Evolutionary conservation across 2,888 invertebrate species (phyloP), one percentile per base, ranked within the genome.

Genomic region (Panzeria rudis): DNA sequence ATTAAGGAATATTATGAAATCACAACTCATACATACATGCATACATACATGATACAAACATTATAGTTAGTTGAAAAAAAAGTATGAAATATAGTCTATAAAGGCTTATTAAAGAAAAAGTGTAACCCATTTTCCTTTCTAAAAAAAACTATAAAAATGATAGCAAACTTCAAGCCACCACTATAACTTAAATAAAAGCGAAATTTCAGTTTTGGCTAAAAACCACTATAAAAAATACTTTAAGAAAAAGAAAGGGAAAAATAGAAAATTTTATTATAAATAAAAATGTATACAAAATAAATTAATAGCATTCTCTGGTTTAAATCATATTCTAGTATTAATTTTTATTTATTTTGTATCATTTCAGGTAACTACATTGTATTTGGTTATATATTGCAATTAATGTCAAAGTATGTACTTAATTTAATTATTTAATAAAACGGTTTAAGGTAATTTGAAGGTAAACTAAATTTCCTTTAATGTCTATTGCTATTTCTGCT

Each of bases 381-480:
- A n/a, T 56, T 47, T 17, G 35, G 20, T 17, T 38, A 17, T 52
- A 35, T 52, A 17, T 52, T 11, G 7, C 50, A 71, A 71, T 52
- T 78, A 61, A 64, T 59, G 77, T 25, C 61, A 59, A n/a, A n/a
- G n/a, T n/a, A 66, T 64, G 52, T 35, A 17, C 11, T 7, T 41
- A n/a, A 52, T 61, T 79, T 64, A 75, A 64, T 64, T 79, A 56
- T 29, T 25, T 41, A 15, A 25, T 35, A 69, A 29, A 44, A 7
- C 20, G 54, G 6, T 13, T 76, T 73, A 23, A 72, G 72, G 44
- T 50, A 71, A 64, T 23, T 11, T 35, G 66, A 85, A 82, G 85
- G 82, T 79, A 82, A 85, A 79, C 85, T 71, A 44, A 79, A 73
- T 82, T 75, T 62, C 85, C 78, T 78, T 73, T 77, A 78, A 29